Evolutionary conservation across 2,888 invertebrate genomes (phyloP), one percentile per base, ranked within the genome.

Genomic region (Alcis repandata): DNA sequence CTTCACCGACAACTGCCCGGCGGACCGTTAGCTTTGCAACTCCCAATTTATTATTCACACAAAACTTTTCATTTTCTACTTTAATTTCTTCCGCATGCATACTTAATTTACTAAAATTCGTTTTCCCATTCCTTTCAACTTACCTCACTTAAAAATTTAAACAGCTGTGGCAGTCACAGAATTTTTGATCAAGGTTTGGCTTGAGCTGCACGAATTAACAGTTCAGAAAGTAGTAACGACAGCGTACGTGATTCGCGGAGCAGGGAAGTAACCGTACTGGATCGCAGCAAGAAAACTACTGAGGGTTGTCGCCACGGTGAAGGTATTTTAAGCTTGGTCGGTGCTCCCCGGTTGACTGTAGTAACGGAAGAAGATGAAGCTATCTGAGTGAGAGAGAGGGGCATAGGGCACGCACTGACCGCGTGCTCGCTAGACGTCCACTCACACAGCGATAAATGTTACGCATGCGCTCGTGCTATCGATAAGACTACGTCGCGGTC

Each of bases 241-340:
- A 79, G 77, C 86, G 79, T 78, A 83, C 76, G 76, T 78, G 75
- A 78, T 73, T 80, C 84, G 78, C 75, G 72, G 65, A 72, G 72
- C 71, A 75, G 75, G 68, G 68, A 66, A 75, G 77, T 70, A 58
- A 85, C 80, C 83, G 83, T 80, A 79, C 83, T 73, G 83, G 71
- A 83, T 78, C 81, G 82, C 85, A 86, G 83, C 85, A 87, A 78
- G 83, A 86, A 86, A 85, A 87, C 85, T 78, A 93, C 92, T 93
- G 91, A 89, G 85, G 85, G 86, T 84, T 84, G 82, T 74, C 80
- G 79, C 79, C 78, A 77, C 82, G 80, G 75, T 77, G 79, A 77
- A 83, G 85, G 86, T 92, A 91, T 90, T 91, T 91, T 88, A 92
- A 92, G 89, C 89, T 86, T 87, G 77, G 80, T 79, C 82, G 82